A percentile compares a stretch with the other conserved stretches of the same genome.
Evolutionary conservation across 2,888 invertebrate species (phyloP).

Genomic region (Dasysyrphus albostriatus): DNA sequence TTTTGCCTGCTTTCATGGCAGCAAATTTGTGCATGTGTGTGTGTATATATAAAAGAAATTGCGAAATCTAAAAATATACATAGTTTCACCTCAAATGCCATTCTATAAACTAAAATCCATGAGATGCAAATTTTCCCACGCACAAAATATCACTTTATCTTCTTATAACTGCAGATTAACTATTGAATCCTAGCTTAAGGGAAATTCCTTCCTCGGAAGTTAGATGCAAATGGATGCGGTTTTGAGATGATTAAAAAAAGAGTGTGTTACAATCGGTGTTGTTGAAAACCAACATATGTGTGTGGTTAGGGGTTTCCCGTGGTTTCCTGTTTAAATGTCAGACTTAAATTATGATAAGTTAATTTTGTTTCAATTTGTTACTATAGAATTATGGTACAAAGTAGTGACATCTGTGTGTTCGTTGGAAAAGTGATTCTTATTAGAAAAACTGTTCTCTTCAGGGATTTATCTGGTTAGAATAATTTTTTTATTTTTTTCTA

Average conservation of each 20-base stretch:
- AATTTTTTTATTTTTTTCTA: neutral
- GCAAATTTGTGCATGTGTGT: neutral
- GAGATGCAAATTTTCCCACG: constrained; percentile 57
- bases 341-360: neutral
- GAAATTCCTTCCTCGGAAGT: constrained; percentile 69
- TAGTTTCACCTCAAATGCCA: neutral
- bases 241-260: constrained; percentile 60
- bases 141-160: constrained; percentile 34
- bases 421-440: neutral
- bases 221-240: constrained; percentile 48
- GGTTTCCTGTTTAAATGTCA: neutral
- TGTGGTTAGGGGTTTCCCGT: constrained; percentile 50
- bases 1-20: neutral
- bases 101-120: neutral
- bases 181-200: constrained; percentile 51
- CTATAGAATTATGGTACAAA: neutral
- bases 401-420: constrained; percentile 56
- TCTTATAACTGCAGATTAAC: constrained; percentile 63
- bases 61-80: constrained; percentile 2
- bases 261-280: constrained; percentile 55
- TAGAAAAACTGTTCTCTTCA: neutral
- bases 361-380: neutral
- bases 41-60: neutral
- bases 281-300: constrained; percentile 40
- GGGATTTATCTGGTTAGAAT: constrained; percentile 2